Evolutionary conservation across 2,888 invertebrate species (phyloP).

Genomic region (Tinea pellionella): DNA sequence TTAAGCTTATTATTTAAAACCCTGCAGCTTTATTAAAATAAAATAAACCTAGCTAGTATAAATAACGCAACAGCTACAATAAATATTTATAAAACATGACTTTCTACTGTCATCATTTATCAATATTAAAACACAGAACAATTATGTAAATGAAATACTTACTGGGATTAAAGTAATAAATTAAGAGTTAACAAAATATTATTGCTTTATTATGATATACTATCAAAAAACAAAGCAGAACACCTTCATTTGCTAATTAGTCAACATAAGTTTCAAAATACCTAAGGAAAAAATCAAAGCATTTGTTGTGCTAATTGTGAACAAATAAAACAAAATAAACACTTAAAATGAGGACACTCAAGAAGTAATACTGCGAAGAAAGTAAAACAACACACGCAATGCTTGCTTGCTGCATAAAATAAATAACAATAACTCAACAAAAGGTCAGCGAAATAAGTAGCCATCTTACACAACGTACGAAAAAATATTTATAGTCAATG

Average conservation of each 20-base stretch:
- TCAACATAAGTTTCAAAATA: not conserved
- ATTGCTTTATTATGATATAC: too few relatives aligned
- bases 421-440: constrained; percentile 14
- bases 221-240: too few relatives aligned
- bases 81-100: not conserved
- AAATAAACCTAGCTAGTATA: too few relatives aligned
- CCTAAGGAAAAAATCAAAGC: too few relatives aligned
- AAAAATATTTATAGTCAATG: constrained; percentile 6
- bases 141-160: not conserved
- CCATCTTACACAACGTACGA: not conserved
- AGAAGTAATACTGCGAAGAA: constrained; percentile 11
- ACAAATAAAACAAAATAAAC: too few relatives aligned
- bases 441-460: constrained; percentile 19
- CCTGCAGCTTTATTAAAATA: too few relatives aligned
- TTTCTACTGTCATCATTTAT: not conserved
- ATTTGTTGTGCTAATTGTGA: too few relatives aligned
- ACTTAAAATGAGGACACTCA: not conserved
- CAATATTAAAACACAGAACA: constrained; percentile 1
- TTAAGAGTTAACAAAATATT: not conserved
- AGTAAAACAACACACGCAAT: constrained; percentile 11
- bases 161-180: not conserved
- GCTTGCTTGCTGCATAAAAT: too few relatives aligned
- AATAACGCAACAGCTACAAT: not conserved
- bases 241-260: too few relatives aligned
- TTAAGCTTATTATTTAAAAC: too few relatives aligned